A percentile compares a stretch with the other conserved stretches of the same genome.
Conservation (phyloP, 2,113 vertebrate species). For the Mohoua ochrocephala region DNA sequence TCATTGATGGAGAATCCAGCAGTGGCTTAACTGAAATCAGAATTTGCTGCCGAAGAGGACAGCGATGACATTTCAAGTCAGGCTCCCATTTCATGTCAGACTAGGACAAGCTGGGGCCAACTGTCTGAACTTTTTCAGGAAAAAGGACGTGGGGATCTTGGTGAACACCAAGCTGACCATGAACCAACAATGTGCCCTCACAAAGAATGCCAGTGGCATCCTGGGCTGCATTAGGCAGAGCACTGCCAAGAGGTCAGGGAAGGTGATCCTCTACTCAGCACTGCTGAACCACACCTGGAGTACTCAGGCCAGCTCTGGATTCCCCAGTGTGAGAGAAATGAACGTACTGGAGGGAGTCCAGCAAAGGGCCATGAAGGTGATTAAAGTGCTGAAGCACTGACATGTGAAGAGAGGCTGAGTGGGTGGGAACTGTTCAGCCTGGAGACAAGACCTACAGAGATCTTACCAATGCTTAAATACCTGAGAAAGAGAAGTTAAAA, state of each 20-base stretch:
- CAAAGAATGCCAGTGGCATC: rapidly evolving
- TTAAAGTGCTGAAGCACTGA: not conserved
- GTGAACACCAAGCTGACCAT: not conserved
- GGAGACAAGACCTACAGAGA: not conserved
- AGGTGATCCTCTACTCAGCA: not conserved
- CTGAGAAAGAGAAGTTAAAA: not conserved
- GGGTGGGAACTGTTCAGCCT: not conserved
- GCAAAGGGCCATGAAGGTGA: not conserved
- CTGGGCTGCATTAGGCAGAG: not conserved
- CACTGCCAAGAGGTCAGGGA: not conserved
- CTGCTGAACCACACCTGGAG: not conserved
- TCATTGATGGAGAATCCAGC: not conserved
- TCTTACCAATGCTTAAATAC: not conserved
- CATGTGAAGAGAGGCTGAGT: not conserved
- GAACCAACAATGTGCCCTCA: not conserved
- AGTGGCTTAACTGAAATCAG: not conserved
- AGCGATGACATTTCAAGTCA: not conserved
- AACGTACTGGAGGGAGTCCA: not conserved
- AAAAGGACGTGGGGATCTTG: not conserved
- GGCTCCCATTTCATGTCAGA: not conserved
- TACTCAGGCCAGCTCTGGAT: not conserved
- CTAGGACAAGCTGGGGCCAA: not conserved
- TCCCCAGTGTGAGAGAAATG: not conserved
- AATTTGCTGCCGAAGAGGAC: not conserved
- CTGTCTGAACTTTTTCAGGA: not conserved